These are phyloP conservation scores for Salvelinus sp. DNA, from an alignment of 2,113 vertebrate genomes.

Conservation along the genomic window DNA sequence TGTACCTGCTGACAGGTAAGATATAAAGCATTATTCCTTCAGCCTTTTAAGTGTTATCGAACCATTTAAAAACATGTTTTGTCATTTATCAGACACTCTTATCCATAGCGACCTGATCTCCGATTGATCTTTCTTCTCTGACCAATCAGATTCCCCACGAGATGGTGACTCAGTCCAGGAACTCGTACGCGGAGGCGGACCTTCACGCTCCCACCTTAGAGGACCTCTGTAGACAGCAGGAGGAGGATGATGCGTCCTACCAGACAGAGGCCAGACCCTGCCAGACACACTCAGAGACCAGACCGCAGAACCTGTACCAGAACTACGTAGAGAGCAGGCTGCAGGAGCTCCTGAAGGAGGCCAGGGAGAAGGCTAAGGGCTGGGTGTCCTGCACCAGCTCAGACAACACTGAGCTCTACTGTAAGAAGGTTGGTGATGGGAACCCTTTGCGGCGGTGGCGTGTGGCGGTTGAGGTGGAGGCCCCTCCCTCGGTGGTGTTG, in stretches of 20 bases:
- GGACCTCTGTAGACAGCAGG: slow-evolving; percentile 84
- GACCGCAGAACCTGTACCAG: slow-evolving; percentile 83
- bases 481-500: slow-evolving; percentile 90
- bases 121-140: slow-evolving; percentile 4
- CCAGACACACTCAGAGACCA: slow-evolving; percentile 79
- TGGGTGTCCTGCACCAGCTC: slow-evolving; percentile 87
- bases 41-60: too few relatives aligned
- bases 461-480: slow-evolving; percentile 91
- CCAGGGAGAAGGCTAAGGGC: slow-evolving; percentile 91
- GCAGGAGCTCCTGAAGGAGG: slow-evolving; percentile 89
- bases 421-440: slow-evolving; percentile 96
- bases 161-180: slow-evolving; percentile 89
- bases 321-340: slow-evolving; percentile 83
- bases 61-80: background rate
- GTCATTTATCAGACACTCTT: background rate
- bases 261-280: slow-evolving; percentile 34
- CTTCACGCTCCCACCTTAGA: slow-evolving; percentile 84
- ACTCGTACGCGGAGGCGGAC: slow-evolving; percentile 89
- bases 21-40: too few relatives aligned
- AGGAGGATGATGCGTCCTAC: slow-evolving; percentile 83
- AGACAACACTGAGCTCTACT: slow-evolving; percentile 88
- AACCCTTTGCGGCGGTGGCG: slow-evolving; percentile 90
- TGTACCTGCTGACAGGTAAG: too few relatives aligned
- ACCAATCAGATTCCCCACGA: slow-evolving; percentile 86
- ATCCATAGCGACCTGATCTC: background rate